Conservation (phyloP, 2,797 vertebrate species). For the Darevskia mixta region DNA sequence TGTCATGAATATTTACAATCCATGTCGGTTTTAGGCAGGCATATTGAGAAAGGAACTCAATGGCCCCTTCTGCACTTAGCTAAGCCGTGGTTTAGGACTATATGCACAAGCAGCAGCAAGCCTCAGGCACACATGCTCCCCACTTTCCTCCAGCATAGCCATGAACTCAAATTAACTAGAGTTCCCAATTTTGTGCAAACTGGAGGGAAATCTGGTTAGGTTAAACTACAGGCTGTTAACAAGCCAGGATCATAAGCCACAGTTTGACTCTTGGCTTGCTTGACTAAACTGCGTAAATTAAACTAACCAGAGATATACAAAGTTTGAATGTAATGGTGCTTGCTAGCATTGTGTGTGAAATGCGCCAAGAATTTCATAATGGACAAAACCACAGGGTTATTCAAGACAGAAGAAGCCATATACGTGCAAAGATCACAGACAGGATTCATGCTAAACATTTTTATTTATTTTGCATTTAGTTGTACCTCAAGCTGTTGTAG, state of each 20-base stretch:
- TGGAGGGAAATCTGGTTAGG: too few species aligned
- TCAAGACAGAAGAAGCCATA: background rate
- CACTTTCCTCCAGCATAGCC: background rate
- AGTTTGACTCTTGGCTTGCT: background rate
- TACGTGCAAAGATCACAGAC: background rate
- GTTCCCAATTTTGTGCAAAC: background rate
- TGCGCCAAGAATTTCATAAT: background rate
- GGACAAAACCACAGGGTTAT: background rate
- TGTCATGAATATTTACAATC: background rate
- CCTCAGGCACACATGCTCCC: background rate
- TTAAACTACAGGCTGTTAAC: background rate
- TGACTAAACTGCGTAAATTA: background rate
- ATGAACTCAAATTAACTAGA: background rate
- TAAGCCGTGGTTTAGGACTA: background rate
- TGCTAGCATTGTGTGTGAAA: background rate
- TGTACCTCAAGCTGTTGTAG: slow-evolving; percentile 97
- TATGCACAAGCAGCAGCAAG: background rate
- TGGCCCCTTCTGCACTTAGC: background rate
- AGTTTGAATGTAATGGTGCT: background rate
- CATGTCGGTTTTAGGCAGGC: background rate
- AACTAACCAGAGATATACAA: background rate
- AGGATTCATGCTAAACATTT: background rate
- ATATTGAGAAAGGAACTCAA: background rate
- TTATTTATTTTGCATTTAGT: slow-evolving; percentile 48
- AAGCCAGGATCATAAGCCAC: background rate